Evolutionary conservation across 2,113 vertebrate genomes (phyloP).

Genomic region (Mormoops blainvillei): DNA sequence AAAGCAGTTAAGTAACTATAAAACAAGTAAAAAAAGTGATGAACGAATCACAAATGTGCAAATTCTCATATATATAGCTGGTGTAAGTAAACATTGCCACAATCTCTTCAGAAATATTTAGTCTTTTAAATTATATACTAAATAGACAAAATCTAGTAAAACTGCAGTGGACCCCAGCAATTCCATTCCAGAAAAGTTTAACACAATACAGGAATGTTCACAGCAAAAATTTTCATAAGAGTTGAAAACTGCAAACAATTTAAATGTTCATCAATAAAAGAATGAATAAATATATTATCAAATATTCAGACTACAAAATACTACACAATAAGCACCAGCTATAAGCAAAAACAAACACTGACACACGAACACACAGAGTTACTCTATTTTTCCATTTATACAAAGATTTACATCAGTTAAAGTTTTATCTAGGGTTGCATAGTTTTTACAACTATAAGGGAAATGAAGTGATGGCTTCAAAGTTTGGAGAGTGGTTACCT

Average conservation of each 20-base stretch:
- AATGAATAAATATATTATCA: neutral
- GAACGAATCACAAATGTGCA: neutral
- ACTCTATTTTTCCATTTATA: neutral
- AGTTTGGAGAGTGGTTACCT: neutral
- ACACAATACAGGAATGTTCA: neutral
- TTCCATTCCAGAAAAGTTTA: neutral
- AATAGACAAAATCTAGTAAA: slow-evolving; percentile 3
- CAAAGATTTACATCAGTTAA: neutral
- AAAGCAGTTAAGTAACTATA: neutral
- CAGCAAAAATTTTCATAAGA: neutral
- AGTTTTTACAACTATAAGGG: neutral
- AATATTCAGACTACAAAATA: neutral
- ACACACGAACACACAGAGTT: neutral
- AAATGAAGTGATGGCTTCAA: neutral
- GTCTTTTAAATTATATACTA: neutral
- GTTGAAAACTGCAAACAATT: neutral
- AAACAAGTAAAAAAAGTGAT: neutral
- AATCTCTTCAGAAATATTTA: neutral
- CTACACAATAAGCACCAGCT: neutral
- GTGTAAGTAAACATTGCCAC: neutral
- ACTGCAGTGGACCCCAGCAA: neutral
- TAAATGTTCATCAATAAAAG: neutral
- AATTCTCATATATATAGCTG: neutral
- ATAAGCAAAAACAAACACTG: neutral
- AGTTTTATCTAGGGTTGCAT: neutral